phyloP scores from a whole-genome alignment of 2,797 vertebrate species.

The Pseudomugil gertrudae region DNA sequence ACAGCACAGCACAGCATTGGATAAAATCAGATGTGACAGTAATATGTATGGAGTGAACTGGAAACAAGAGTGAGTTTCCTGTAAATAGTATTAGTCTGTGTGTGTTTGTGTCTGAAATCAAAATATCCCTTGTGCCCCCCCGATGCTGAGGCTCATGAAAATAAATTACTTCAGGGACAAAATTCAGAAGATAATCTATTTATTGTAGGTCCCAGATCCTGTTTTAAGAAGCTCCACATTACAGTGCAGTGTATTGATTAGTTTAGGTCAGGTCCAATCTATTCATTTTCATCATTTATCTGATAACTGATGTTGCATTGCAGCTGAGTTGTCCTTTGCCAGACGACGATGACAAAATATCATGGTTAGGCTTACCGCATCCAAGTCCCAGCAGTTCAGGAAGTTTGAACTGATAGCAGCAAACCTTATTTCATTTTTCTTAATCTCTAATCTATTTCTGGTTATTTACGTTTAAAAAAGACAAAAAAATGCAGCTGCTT shows the following conservation, averaged over 20 bases:
- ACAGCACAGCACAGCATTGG: constrained; percentile 30
- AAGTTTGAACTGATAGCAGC: background rate
- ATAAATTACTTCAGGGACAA: constrained; percentile 36
- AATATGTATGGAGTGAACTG: constrained; percentile 49
- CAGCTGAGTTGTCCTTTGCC: constrained; percentile 15
- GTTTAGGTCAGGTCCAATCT: constrained; percentile 43
- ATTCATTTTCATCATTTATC: constrained; percentile 34
- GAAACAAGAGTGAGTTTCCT: constrained; percentile 52
- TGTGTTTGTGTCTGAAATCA: constrained; percentile 23
- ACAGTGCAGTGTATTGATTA: constrained; percentile 24
- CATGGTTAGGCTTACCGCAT: background rate
- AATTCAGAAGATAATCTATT: constrained; percentile 37
- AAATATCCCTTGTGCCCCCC: constrained; percentile 35
- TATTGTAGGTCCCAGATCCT: constrained; percentile 38
- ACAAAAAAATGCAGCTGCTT: too few relatives aligned
- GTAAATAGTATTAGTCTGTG: constrained; percentile 52
- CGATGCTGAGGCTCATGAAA: constrained; percentile 37
- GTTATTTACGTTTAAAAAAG: too few relatives aligned
- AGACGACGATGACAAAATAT: background rate
- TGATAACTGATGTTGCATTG: constrained; percentile 16
- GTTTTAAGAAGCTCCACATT: constrained; percentile 26
- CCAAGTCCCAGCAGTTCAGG: background rate
- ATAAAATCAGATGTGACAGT: constrained; percentile 58
- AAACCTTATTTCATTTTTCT: background rate
- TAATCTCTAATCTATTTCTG: background rate